Percentiles rank a stretch among this genome's conserved stretches.
These are phyloP conservation scores for Myiotriccus ornatus DNA, from an alignment of 2,797 vertebrate species.

Conservation along the genomic window DNA sequence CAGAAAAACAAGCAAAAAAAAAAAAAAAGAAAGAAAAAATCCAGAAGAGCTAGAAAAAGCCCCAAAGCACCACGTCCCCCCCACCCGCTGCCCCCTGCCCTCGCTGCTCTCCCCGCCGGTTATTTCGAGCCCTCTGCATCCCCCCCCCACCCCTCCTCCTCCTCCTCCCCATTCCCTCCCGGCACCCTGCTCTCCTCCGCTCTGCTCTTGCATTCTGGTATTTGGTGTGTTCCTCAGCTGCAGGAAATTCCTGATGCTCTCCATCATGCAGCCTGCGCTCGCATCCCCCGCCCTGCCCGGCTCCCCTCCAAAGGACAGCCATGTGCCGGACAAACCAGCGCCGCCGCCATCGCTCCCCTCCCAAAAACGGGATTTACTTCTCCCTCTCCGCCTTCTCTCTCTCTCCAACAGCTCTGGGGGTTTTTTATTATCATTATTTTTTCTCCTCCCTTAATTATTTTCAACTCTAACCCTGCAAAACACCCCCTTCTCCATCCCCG, in stretches of 20 bases:
- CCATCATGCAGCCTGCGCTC: conserved; percentile 87
- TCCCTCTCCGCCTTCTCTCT: not conserved
- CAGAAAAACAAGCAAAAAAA: not conserved
- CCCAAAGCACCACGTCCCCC: not conserved
- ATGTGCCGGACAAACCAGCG: conserved; percentile 74
- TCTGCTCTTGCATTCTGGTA: conserved; percentile 70
- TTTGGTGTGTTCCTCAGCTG: conserved; percentile 85
- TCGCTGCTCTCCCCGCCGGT: not conserved
- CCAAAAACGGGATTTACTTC: conserved; percentile 36
- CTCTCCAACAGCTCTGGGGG: not conserved
- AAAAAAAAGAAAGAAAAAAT: not conserved
- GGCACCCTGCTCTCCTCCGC: conserved; percentile 54
- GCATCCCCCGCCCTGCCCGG: conserved; percentile 83
- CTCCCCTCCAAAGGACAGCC: conserved; percentile 78
- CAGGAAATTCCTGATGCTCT: conserved; percentile 99
- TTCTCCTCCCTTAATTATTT: not conserved
- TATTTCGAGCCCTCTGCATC: not conserved
- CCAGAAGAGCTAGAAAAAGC: not conserved
- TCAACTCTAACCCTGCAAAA: not conserved
- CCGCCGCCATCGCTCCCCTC: conserved; percentile 20
- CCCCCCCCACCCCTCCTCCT: too few relatives aligned
- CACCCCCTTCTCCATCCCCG: not conserved
- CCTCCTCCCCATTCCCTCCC: not conserved
- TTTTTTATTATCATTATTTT: too few relatives aligned
- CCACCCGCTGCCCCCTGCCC: not conserved